Evolutionary conservation across 2,113 vertebrate species (phyloP).

Genomic region (Pterocles gutturalis): DNA sequence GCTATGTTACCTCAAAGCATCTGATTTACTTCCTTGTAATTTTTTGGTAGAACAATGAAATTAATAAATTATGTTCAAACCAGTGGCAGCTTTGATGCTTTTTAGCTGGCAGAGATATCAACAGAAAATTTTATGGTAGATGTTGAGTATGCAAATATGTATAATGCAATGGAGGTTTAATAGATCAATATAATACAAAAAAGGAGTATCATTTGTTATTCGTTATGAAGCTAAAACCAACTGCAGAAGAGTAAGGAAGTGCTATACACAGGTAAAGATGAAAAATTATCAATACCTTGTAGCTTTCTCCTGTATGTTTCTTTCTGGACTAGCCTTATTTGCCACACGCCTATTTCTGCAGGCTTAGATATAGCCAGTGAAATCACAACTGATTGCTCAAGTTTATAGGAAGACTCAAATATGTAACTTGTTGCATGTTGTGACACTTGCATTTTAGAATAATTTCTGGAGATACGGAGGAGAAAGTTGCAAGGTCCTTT

Average conservation of each 20-base stretch:
- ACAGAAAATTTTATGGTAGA: neutral
- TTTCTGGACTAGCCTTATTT: neutral
- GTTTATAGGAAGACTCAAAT: neutral
- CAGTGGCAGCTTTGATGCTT: neutral
- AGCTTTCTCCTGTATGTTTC: neutral
- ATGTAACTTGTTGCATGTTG: neutral
- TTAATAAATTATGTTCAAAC: conserved; percentile 25
- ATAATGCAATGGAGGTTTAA: neutral
- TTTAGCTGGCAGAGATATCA: neutral
- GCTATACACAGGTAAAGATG: neutral
- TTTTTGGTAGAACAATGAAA: conserved; percentile 23
- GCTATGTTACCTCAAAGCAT: conserved; percentile 2
- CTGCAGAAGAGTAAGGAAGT: neutral
- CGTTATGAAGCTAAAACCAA: neutral
- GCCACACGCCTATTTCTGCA: neutral
- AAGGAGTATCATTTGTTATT: neutral
- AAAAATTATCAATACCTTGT: neutral
- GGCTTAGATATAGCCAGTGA: neutral
- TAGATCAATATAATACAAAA: neutral
- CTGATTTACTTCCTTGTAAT: conserved; percentile 32
- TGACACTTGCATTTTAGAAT: neutral
- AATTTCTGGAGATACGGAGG: neutral
- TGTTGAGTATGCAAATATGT: neutral
- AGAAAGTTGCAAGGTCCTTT: neutral
- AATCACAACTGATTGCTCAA: neutral